A percentile compares a stretch with the other conserved stretches of the same genome.
Evolutionary conservation across 2,113 vertebrate genomes (phyloP).

Genomic region (Dicaeum eximium): DNA sequence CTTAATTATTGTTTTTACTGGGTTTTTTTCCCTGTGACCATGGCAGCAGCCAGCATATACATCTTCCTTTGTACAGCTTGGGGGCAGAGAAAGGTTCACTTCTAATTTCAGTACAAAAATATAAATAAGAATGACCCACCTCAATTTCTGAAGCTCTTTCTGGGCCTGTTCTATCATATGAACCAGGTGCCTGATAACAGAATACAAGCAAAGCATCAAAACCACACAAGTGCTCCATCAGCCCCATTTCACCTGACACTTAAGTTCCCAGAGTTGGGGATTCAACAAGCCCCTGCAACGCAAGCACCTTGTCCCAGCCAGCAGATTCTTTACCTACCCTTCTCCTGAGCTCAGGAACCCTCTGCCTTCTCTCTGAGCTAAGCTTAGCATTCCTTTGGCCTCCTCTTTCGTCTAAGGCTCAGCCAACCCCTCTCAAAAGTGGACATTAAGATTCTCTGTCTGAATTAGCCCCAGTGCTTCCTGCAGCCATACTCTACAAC

Average conservation of each 20-base stretch:
- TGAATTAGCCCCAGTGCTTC: neutral
- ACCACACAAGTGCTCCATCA: neutral
- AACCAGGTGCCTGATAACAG: constrained; percentile 82
- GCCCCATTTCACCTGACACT: neutral
- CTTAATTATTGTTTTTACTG: neutral
- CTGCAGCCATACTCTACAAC: neutral
- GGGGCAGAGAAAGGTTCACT: neutral
- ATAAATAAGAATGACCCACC: constrained; percentile 67
- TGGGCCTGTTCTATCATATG: constrained; percentile 97
- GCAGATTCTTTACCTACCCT: neutral
- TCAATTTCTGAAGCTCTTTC: constrained; percentile 94
- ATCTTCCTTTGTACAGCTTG: neutral
- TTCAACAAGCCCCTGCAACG: no score
- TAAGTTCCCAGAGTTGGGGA: neutral
- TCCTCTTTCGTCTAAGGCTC: neutral
- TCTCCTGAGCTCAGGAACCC: neutral
- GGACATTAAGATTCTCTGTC: neutral
- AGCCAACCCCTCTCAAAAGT: neutral
- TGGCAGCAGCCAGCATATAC: neutral
- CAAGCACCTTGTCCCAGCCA: neutral
- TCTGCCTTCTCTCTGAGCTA: neutral
- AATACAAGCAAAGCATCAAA: constrained; percentile 6
- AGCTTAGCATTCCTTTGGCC: neutral
- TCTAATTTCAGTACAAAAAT: neutral
- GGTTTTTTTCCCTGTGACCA: neutral